A percentile compares a stretch with the other conserved stretches of the same genome.
These are phyloP conservation scores for Micromesistius poutassou DNA, from an alignment of 2,797 vertebrate genomes.

Conservation along the genomic window DNA sequence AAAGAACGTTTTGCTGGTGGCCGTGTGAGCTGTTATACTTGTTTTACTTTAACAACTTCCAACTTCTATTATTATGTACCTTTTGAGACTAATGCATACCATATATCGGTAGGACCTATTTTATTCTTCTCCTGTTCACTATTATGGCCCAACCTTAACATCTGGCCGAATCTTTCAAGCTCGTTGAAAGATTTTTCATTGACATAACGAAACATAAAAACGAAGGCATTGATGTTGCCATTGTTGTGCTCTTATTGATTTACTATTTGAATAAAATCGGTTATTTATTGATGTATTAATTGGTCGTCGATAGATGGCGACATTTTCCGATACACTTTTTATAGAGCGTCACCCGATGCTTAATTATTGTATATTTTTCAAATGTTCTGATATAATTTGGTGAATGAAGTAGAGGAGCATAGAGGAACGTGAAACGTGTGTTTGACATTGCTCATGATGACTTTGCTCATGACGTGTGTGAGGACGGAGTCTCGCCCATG, in stretches of 20 bases:
- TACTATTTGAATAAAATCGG: background rate
- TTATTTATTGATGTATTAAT: background rate
- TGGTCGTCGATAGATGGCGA: conserved; percentile 13
- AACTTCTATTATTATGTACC: background rate
- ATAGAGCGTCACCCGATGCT: background rate
- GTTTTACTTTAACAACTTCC: conserved; percentile 6
- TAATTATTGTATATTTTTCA: too few species aligned
- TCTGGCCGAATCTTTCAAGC: background rate
- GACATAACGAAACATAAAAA: background rate
- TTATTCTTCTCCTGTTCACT: background rate
- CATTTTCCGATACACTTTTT: background rate
- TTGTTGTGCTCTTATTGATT: background rate
- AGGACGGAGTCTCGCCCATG: background rate
- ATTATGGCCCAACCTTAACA: background rate
- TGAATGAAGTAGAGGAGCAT: background rate
- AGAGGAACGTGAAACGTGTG: background rate
- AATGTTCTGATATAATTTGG: background rate
- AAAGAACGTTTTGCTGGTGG: conserved; percentile 87
- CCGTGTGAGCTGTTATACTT: conserved; percentile 48
- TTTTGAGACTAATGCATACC: background rate
- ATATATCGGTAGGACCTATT: too few species aligned
- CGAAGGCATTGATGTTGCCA: background rate
- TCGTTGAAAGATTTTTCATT: too few species aligned
- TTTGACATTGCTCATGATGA: background rate
- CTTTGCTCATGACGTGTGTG: background rate